phyloP scores from a whole-genome alignment of 2,888 invertebrate species.

The Cosmia pyralina region DNA sequence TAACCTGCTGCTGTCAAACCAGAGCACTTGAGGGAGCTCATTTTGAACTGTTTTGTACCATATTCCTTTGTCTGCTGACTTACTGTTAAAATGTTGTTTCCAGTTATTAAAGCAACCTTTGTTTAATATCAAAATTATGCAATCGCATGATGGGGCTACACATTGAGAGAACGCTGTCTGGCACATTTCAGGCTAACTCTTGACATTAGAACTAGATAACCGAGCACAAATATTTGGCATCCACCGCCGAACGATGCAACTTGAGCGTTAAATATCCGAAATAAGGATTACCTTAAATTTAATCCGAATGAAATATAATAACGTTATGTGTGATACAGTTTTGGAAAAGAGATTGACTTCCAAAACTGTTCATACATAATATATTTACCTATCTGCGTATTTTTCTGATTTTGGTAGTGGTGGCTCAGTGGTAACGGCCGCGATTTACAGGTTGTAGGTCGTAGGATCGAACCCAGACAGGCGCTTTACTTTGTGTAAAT shows the following conservation, averaged over 20 bases:
- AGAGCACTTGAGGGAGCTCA: too few relatives aligned
- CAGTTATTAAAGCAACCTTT: too few relatives aligned
- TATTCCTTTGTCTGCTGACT: too few relatives aligned
- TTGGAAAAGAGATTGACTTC: background rate
- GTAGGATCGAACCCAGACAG: too few relatives aligned
- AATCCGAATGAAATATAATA: background rate
- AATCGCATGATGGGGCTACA: constrained; percentile 25
- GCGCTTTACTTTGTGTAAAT: too few relatives aligned
- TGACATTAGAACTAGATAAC: constrained; percentile 58
- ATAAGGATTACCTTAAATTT: background rate
- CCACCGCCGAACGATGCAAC: constrained; percentile 17
- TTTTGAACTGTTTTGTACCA: too few relatives aligned
- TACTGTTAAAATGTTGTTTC: too few relatives aligned
- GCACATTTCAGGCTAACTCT: constrained; percentile 55
- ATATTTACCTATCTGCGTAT: background rate
- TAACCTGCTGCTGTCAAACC: too few relatives aligned
- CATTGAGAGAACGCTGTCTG: constrained; percentile 45
- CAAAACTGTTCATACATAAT: too few relatives aligned
- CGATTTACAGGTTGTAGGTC: too few relatives aligned
- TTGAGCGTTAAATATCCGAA: constrained; percentile 17
- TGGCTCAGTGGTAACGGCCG: too few relatives aligned
- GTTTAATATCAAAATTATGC: constrained; percentile 46
- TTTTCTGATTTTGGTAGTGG: background rate
- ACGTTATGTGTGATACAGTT: background rate
- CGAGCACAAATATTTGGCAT: constrained; percentile 59